Conservation (phyloP, 2,113 vertebrate species). For the Chelonoidis abingdonii region DNA sequence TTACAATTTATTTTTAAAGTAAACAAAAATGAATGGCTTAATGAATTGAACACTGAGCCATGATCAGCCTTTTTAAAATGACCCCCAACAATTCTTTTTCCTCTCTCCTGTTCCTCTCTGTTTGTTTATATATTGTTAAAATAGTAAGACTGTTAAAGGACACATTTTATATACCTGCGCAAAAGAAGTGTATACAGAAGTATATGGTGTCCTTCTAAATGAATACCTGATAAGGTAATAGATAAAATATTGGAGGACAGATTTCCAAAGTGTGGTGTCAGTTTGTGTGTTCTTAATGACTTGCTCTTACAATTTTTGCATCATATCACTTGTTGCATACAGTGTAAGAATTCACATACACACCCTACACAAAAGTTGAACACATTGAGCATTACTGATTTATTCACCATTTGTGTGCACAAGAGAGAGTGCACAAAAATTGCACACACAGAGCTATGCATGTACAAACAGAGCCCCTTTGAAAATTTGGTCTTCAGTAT, state of each 20-base stretch:
- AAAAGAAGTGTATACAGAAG: neutral
- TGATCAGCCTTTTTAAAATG: neutral
- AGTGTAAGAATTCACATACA: neutral
- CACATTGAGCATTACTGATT: neutral
- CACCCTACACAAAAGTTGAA: rapidly evolving
- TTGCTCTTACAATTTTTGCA: rapidly evolving
- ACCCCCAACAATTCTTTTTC: neutral
- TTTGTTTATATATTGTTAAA: neutral
- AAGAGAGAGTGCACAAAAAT: neutral
- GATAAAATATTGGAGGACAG: neutral
- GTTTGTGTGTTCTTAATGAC: neutral
- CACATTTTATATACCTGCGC: neutral
- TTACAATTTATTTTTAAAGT: constrained; percentile 12
- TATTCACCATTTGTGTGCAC: neutral
- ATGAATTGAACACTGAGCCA: neutral
- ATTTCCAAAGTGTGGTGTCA: neutral
- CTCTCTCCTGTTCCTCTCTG: neutral
- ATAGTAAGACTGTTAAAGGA: neutral
- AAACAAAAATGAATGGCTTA: neutral
- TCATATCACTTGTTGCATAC: neutral
- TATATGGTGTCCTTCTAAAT: neutral
- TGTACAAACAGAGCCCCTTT: rapidly evolving
- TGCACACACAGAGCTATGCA: neutral
- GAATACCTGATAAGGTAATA: neutral
- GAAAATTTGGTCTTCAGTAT: neutral